Conservation (phyloP, 53 echinoderm and acorn worm species). For the Glandiceps talaboti region DNA sequence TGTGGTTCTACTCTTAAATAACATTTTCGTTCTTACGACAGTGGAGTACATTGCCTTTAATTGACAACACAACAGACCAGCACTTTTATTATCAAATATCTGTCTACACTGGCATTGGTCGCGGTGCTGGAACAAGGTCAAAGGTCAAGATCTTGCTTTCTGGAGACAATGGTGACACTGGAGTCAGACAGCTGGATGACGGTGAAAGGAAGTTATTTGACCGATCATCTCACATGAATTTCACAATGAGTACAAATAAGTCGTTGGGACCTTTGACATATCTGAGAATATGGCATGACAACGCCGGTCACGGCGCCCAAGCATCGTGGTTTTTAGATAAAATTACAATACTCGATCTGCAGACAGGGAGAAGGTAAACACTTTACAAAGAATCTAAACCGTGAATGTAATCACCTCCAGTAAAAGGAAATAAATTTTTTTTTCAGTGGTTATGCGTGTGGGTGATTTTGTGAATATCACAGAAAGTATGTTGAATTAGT, state of each 20-base stretch:
- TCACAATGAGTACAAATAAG: slow-evolving; percentile 32
- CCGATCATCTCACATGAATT: slow-evolving; percentile 34
- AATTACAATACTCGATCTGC: slow-evolving; percentile 40
- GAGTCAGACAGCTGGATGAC: slow-evolving; percentile 43
- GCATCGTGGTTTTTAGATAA: slow-evolving; percentile 64
- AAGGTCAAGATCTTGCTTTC: slow-evolving; percentile 45
- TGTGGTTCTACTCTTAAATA: no score
- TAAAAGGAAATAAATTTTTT: no score
- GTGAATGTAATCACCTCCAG: no score
- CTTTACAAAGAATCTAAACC: no score
- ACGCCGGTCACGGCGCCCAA: slow-evolving; percentile 34
- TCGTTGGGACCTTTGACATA: slow-evolving; percentile 45
- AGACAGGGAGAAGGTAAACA: slow-evolving; percentile 56
- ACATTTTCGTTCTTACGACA: slow-evolving; percentile 6
- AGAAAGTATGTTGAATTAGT: no score
- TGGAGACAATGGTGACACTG: slow-evolving; percentile 42
- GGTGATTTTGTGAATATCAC: no score
- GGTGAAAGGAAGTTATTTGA: slow-evolving; percentile 46
- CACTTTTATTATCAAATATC: slow-evolving; percentile 47
- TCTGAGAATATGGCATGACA: slow-evolving; percentile 59
- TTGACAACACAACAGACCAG: slow-evolving; percentile 38
- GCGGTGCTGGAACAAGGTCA: slow-evolving; percentile 51
- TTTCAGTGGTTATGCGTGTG: no score
- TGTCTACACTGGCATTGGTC: slow-evolving; percentile 50
- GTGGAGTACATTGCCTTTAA: slow-evolving; percentile 57